Evolutionary conservation across 2,113 vertebrate species (phyloP).

Genomic region (Tychaedon coryphoeus): DNA sequence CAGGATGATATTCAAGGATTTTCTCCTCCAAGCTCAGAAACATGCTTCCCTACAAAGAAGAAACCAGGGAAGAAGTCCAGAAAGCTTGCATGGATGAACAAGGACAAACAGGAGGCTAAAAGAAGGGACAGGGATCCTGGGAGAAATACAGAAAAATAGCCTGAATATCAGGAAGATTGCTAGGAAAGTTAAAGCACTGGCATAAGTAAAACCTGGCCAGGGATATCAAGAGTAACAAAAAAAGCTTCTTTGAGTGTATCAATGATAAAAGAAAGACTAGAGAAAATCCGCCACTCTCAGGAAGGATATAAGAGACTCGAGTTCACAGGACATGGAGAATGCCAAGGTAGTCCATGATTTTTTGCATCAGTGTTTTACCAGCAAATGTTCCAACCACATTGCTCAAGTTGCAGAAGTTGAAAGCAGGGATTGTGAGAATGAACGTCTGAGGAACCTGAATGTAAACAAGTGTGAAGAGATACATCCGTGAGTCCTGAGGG

Average conservation of each 20-base stretch:
- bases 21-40: background rate
- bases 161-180: background rate
- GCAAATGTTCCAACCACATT: background rate
- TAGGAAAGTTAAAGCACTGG: background rate
- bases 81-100: background rate
- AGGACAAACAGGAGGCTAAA: background rate
- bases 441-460: background rate
- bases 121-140: background rate
- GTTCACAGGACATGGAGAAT: background rate
- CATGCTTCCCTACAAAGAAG: background rate
- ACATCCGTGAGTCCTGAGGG: background rate
- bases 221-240: background rate
- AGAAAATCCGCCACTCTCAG: background rate
- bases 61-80: background rate
- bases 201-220: background rate
- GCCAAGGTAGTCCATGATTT: background rate
- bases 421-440: background rate
- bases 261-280: background rate
- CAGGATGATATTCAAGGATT: background rate
- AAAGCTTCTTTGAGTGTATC: background rate
- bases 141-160: background rate
- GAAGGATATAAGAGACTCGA: fast-evolving
- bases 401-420: background rate
- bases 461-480: background rate
- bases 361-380: background rate